Base-by-base conservation (phyloP, 2,888 invertebrate genomes). In the Allacma fusca region DNA sequence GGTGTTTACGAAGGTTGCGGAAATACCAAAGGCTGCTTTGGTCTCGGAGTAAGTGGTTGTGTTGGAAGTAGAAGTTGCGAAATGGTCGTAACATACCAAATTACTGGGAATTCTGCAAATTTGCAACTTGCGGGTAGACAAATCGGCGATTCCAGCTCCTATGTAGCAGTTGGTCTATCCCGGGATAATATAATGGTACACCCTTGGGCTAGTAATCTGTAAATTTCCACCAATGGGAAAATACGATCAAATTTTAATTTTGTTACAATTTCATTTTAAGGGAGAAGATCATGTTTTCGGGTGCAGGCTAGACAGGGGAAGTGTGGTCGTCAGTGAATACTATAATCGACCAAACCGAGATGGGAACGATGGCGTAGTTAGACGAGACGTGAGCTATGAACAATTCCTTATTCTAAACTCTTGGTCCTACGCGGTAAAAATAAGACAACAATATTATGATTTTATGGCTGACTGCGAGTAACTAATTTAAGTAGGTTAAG, bases 211-310 rank as follows among this genome's bases (percentile, higher is more conserved):
- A n/a, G n/a, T 73, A 19, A 43, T 40, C 40, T 68, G 29, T 50
- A 59, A 7, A 59, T 59, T 40, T 40, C 13, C 40, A 5, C 7
- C 40, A 40, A 40, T 40, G 13, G 40, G 43, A 26, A 21, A 12
- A 16, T 69, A 23, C 19, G 13, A 16, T 40, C 19, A 16, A 21
- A 26, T 57, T 76, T 19, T 9, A 68, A 65, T 59, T 71, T 29
- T 34, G 62, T 29, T 79, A 80, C 23, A 72, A n/a, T n/a, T n/a
- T n/a, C n/a, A 77, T 64, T 50, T 84, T 85, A 21, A 89, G 89
- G 95, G 94, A 26, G 92, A 92, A 43, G 95, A 95, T 86, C 92
- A 93, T 80, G 93, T 94, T 0, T 91, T 93, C 85, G 95, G 94
- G 85, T 94, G 94, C 85, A 90, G 92, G 5, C 90, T 91, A 72